phyloP scores from a whole-genome alignment of 2,888 invertebrate species.

The Exocentrus adspersus region DNA sequence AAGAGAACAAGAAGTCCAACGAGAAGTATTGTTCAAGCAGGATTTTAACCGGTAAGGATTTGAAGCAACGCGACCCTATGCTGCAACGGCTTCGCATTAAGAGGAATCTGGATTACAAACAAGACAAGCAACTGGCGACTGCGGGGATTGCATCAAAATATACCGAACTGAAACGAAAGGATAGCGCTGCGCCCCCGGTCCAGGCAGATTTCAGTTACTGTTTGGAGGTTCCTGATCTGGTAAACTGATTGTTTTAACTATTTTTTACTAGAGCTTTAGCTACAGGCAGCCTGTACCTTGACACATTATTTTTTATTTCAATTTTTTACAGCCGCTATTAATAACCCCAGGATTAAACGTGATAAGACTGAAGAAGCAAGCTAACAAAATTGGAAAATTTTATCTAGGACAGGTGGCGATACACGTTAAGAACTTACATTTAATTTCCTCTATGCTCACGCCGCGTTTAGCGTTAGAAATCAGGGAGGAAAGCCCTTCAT shows the following conservation, averaged over 20 bases:
- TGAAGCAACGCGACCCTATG: constrained; percentile 70
- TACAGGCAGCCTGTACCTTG: too few relatives aligned
- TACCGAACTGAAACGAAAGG: constrained; percentile 72
- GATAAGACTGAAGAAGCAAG: constrained; percentile 69
- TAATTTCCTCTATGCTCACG: constrained; percentile 73
- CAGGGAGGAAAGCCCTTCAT: constrained; percentile 57
- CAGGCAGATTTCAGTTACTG: constrained; percentile 51
- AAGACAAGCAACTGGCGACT: constrained; percentile 81
- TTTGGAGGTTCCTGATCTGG: constrained; percentile 54
- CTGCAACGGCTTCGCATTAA: constrained; percentile 73
- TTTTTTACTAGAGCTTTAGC: too few relatives aligned
- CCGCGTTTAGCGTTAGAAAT: constrained; percentile 67
- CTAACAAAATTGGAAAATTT: constrained; percentile 75
- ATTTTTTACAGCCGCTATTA: constrained; percentile 56
- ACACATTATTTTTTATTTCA: not conserved
- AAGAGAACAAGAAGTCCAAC: constrained; percentile 48
- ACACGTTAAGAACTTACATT: constrained; percentile 74
- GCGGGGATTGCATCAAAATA: constrained; percentile 78
- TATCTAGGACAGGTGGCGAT: constrained; percentile 77
- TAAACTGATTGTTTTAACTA: constrained; percentile 48
- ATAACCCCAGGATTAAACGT: constrained; percentile 73
- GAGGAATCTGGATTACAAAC: constrained; percentile 80
- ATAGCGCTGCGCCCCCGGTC: constrained; percentile 64
- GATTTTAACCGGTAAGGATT: constrained; percentile 66
- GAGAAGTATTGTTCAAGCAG: constrained; percentile 63